A percentile compares a stretch with the other conserved stretches of the same genome.
Evolutionary conservation across 2,797 vertebrate species (phyloP).

Genomic region (Pteropus rufus): DNA sequence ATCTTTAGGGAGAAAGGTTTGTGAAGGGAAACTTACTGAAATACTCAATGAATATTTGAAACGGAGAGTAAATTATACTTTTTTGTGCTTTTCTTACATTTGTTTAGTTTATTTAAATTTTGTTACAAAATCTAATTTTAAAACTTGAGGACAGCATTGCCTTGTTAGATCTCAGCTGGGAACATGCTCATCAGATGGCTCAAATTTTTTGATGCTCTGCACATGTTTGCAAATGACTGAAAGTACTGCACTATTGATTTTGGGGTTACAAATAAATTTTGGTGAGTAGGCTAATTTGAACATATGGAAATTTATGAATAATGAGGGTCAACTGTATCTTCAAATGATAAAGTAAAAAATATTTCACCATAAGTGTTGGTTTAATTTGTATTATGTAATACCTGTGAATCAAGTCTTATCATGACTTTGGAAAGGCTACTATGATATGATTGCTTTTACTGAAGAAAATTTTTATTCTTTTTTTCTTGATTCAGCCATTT

Average conservation of each 20-base stretch:
- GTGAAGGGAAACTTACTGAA: constrained; percentile 33
- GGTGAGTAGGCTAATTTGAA: not conserved
- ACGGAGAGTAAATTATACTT: not conserved
- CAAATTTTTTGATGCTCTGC: not conserved
- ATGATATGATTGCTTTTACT: not conserved
- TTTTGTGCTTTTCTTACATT: constrained; percentile 28
- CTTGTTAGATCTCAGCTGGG: not conserved
- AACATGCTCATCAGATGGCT: not conserved
- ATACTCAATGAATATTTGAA: constrained; percentile 22
- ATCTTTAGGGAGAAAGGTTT: not conserved
- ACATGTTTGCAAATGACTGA: not conserved
- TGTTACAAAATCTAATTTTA: constrained; percentile 16
- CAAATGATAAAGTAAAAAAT: constrained; percentile 3
- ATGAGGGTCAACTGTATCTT: not conserved
- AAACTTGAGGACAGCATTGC: not conserved
- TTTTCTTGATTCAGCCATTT: not conserved
- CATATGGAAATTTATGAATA: not conserved
- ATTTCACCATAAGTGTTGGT: not conserved
- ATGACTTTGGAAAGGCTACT: constrained; percentile 17
- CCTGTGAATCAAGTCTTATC: not conserved
- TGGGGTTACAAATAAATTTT: constrained; percentile 11
- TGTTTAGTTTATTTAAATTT: constrained; percentile 26
- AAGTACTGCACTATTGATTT: not conserved
- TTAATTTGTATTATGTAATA: constrained; percentile 41
- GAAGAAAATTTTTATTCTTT: not conserved